Base-by-base conservation (phyloP, 2,797 vertebrate genomes). In the Clarias fuscus region DNA sequence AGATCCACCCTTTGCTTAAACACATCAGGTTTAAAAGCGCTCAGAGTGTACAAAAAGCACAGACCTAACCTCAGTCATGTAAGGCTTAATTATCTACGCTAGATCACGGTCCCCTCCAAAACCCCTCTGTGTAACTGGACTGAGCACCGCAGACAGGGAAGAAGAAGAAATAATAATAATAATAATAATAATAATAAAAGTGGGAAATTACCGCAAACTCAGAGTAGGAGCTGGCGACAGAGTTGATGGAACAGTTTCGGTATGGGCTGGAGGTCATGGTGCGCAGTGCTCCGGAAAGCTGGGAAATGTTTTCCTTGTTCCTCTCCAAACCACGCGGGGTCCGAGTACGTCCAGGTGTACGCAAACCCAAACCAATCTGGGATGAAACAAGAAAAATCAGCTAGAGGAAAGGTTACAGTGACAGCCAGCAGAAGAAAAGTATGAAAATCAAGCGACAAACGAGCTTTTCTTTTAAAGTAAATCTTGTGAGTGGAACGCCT, bases 141-240 rank as follows among this genome's bases (percentile, higher is more conserved):
- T 92, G 92, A 84, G 92, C 89, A 92, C 91, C 90, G 85, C 87
- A 91, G 80, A 82, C 7, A 7, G n/a, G 3, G 40, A 27, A 62
- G n/a, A 82, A 15, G 15, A 14, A 67, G 0, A 3, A 30, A 30
- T 37, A 37, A 37, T 37, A 53, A 48, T 11, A 48, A 30, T 30
- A 30, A 30, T 30, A 30, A 30, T 30, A 30, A 30, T 30, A 30
- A 30, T 30, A 30, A 30, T 30, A 30, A 48, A 48, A 48, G 48
- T 48, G 2, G 11, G 86, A 92, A 92, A 96, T 97, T 98, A 99
- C 98, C 96, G 95, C 95, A 96, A 99, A 99, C 91, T 98, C 96
- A 18, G 96, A 95, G 96, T 99, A 99, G 95, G 97, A 97, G 95
- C 95, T 96, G 93, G 97, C 97, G 91, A 98, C 91, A 91, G 96